Evolutionary conservation across 2,888 invertebrate genomes (phyloP).

Genomic region (Patella ulyssiponensis): DNA sequence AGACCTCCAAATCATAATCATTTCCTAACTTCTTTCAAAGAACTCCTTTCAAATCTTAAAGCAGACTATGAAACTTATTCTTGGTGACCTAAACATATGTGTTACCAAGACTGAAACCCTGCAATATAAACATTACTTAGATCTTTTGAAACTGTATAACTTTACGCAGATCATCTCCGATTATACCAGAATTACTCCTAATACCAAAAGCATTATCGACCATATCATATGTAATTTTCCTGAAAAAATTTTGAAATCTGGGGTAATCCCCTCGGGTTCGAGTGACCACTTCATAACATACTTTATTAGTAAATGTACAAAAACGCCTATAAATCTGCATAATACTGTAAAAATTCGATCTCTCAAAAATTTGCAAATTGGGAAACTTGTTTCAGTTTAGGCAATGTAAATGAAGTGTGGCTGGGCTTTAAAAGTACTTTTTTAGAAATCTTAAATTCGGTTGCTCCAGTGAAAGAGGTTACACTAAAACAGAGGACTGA

Average conservation of each 20-base stretch:
- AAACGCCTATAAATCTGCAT: background rate
- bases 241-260: conserved; percentile 1
- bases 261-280: background rate
- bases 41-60: background rate
- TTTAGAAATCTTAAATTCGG: too few species aligned
- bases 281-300: background rate
- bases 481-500: too few species aligned
- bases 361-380: background rate
- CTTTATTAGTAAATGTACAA: background rate
- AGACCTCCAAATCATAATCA: background rate
- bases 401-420: too few species aligned
- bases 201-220: background rate
- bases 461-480: too few species aligned
- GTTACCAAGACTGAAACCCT: background rate
- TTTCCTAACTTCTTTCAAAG: background rate
- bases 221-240: background rate
- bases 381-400: too few species aligned
- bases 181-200: background rate
- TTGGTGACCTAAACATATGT: background rate
- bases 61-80: background rate
- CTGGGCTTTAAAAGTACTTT: too few species aligned
- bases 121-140: background rate
- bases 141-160: too few species aligned
- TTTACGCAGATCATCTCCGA: background rate
- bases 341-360: background rate